Conservation (phyloP, 1,140 invertebrate genomes). For the Dinothrombium tinctorium region DNA sequence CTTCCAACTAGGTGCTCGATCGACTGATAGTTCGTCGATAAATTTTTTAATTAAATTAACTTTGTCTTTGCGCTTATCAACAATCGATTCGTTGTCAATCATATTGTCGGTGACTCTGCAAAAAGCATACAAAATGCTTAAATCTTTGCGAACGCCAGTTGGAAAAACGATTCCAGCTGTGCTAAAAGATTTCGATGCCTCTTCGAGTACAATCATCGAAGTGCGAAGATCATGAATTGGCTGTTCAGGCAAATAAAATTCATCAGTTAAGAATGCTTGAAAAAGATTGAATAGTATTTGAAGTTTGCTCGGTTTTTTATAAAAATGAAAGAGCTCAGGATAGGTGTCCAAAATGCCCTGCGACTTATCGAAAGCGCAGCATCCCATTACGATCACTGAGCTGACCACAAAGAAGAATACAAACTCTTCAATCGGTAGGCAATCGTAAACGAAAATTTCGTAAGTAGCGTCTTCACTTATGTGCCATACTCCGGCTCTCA, state of each 20-base stretch:
- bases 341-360: background rate
- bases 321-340: background rate
- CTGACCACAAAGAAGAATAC: background rate
- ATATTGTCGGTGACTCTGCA: background rate
- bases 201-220: background rate
- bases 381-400: background rate
- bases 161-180: no score
- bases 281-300: no score
- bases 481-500: background rate
- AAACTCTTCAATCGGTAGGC: background rate
- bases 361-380: background rate
- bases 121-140: constrained; percentile 1
- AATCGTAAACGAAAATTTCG: background rate
- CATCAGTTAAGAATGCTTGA: background rate
- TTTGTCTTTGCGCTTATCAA: background rate
- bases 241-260: background rate
- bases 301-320: no score
- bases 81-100: background rate
- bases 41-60: background rate
- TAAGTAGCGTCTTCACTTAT: background rate
- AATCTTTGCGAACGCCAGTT: background rate
- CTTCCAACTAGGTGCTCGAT: background rate
- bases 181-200: background rate
- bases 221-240: background rate
- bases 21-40: background rate